Conservation (phyloP, 2,888 invertebrate genomes). For the Xylophagus ater region DNA sequence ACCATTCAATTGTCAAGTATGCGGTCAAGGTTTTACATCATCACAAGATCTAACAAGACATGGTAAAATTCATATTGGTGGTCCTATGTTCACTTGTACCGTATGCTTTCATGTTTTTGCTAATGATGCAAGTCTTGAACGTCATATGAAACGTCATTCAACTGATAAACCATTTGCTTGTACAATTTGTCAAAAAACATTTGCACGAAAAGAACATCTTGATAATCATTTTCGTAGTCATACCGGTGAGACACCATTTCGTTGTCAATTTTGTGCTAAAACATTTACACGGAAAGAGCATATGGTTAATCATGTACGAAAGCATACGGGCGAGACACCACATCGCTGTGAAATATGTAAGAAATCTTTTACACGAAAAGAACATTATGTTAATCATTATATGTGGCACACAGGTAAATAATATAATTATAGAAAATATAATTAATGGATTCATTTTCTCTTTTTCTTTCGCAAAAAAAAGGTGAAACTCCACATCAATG, state of each 20-base stretch:
- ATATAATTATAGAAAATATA: no score
- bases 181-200: slow-evolving; percentile 74
- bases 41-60: slow-evolving; percentile 69
- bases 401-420: slow-evolving; percentile 51
- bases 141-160: slow-evolving; percentile 69
- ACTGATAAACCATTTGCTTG: slow-evolving; percentile 79
- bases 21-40: slow-evolving; percentile 72
- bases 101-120: slow-evolving; percentile 65
- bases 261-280: slow-evolving; percentile 75
- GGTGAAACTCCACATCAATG: slow-evolving; percentile 83
- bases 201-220: slow-evolving; percentile 76
- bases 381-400: slow-evolving; percentile 77
- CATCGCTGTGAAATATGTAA: slow-evolving; percentile 78
- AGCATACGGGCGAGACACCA: slow-evolving; percentile 73
- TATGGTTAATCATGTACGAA: slow-evolving; percentile 73
- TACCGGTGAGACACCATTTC: slow-evolving; percentile 74
- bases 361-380: slow-evolving; percentile 77
- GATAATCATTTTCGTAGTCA: slow-evolving; percentile 77
- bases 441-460: no score
- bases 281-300: slow-evolving; percentile 77
- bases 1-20: slow-evolving; percentile 70
- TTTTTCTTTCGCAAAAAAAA: slow-evolving; percentile 37
- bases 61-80: slow-evolving; percentile 74
- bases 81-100: slow-evolving; percentile 61
- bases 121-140: slow-evolving; percentile 56